Percentiles rank a stretch among this genome's conserved stretches.
phyloP scores from a whole-genome alignment of 2,888 invertebrate genomes.

The Acleris sparsana region DNA sequence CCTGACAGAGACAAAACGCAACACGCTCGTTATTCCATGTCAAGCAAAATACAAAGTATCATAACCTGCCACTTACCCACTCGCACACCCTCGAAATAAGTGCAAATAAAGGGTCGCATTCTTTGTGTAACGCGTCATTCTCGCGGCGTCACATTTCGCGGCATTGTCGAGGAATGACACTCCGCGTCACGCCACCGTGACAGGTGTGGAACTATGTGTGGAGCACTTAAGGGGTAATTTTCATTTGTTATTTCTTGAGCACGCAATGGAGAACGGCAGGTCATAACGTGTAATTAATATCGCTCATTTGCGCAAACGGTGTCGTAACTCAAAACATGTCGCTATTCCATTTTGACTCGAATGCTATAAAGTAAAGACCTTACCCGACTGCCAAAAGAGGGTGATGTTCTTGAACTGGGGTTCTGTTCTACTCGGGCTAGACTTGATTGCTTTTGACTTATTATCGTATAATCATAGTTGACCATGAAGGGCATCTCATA shows the following conservation, averaged over 20 bases:
- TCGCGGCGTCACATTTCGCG: slow-evolving; percentile 14
- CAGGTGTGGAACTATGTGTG: slow-evolving; percentile 14
- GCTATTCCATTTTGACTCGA: too few species aligned
- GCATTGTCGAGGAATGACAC: slow-evolving; percentile 11
- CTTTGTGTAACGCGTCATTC: slow-evolving; percentile 15
- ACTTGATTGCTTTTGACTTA: too few species aligned
- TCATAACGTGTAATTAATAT: not conserved
- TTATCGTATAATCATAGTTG: too few species aligned
- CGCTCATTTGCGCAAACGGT: too few species aligned
- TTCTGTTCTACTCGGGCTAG: too few species aligned
- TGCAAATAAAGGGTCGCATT: slow-evolving; percentile 29
- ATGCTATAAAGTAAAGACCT: too few species aligned
- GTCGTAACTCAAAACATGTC: too few species aligned
- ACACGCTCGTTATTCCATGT: slow-evolving; percentile 12
- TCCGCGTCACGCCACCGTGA: slow-evolving; percentile 1
- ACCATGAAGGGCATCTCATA: too few species aligned
- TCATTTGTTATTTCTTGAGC: slow-evolving; percentile 10
- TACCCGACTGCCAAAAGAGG: too few species aligned
- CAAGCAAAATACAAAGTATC: slow-evolving; percentile 12
- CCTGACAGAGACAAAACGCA: not conserved
- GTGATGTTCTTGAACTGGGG: too few species aligned
- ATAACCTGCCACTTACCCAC: slow-evolving; percentile 33
- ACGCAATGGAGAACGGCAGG: not conserved
- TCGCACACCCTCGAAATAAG: slow-evolving; percentile 25
- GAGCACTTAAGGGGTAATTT: slow-evolving; percentile 15